Base-by-base conservation (phyloP, 2,888 invertebrate genomes). In the Stenodera caucasica region DNA sequence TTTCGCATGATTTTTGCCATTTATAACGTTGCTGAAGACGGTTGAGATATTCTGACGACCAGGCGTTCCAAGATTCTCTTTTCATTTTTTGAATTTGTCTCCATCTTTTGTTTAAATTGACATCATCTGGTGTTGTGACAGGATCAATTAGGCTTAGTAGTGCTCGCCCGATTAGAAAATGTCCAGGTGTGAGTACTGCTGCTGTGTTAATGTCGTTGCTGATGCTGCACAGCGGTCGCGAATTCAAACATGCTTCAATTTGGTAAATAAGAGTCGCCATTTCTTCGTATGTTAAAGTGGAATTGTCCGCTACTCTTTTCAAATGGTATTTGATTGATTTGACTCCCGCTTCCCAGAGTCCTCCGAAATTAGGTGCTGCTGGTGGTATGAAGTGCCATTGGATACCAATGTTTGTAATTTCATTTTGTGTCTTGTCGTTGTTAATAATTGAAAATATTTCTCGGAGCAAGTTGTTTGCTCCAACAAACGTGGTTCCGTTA, bases 401-500 rank as follows among this genome's bases (percentile, higher is more conserved):
- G n/a, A 45, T 62, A 4, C 53, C 53, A 1, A 15, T 14, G 8
- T 9, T 7, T 12, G 33, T 50, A 14, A 56, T 7, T 11, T 53
- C 1, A 8, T 57, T 21, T 26, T 45, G 50, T 0, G 23, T 14
- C 0, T 37, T 29, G 4, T 49, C 30, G 0, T 49, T 37, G 14
- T 50, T 7, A 15, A 60, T 18, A 3, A 54, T 9, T 30, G 14
- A 4, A 2, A n/a, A 2, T 32, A 59, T 15, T 15, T 61, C 59
- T 26, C 11, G 14, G 2, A 32, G 29, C 12, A 57, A 52, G 15
- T 53, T 53, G 6, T 35, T 32, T 23, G 53, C 52, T 18, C 58
- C 55, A 11, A 66, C 55, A 53, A 76, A 76, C 45, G 67, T 75
- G 6, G 69, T 71, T 2, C 73, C 74, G 40, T 70, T 70, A 52